These are phyloP conservation scores for Metellina segmentata DNA, from an alignment of 2,888 invertebrate species.

Conservation along the genomic window DNA sequence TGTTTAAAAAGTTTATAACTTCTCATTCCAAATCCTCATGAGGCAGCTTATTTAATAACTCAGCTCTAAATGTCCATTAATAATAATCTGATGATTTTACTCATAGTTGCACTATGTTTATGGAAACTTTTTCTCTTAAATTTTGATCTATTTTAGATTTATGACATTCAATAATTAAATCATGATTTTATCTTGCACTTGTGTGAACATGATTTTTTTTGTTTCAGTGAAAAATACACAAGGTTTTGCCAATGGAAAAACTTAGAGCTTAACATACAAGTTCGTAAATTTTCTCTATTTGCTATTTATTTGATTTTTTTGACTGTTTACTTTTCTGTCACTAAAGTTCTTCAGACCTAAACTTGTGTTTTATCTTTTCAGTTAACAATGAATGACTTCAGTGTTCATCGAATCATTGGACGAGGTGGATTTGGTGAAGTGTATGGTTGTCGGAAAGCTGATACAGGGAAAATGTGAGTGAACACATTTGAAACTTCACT, in stretches of 20 bases:
- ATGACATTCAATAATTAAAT: too few relatives aligned
- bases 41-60: too few relatives aligned
- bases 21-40: too few relatives aligned
- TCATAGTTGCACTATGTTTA: too few relatives aligned
- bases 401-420: constrained; percentile 99
- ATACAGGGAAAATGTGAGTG: constrained; percentile 96
- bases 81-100: too few relatives aligned
- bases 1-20: too few relatives aligned
- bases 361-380: constrained; percentile 81
- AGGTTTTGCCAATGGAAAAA: constrained; percentile 99
- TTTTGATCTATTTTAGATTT: too few relatives aligned
- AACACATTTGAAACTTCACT: background rate
- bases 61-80: too few relatives aligned
- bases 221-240: constrained; percentile 97
- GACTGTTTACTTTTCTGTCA: background rate
- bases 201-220: background rate
- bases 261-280: constrained; percentile 99
- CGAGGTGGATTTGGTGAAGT: constrained; percentile 98
- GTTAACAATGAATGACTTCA: constrained; percentile 99
- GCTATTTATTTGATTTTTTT: background rate
- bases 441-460: constrained; percentile 99
- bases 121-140: too few relatives aligned
- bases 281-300: constrained; percentile 81
- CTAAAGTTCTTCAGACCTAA: background rate
- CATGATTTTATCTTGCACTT: too few relatives aligned